phyloP scores from a whole-genome alignment of 2,113 vertebrate genomes.

The Sitta europaea region DNA sequence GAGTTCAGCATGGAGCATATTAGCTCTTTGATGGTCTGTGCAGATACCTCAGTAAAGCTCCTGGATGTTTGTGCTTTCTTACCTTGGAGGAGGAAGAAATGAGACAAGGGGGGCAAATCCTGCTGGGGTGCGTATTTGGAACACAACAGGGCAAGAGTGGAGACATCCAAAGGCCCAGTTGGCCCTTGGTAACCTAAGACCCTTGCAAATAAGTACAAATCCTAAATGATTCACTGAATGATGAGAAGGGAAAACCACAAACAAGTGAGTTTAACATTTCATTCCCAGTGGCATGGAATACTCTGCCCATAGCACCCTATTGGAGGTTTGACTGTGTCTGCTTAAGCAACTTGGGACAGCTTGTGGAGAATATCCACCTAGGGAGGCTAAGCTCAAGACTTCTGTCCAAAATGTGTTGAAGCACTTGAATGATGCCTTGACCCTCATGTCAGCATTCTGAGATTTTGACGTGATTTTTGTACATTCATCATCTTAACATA shows the following conservation, averaged over 20 bases:
- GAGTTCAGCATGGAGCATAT: neutral
- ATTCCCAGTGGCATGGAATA: neutral
- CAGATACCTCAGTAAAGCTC: neutral
- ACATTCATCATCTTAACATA: neutral
- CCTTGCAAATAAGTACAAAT: neutral
- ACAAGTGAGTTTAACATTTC: neutral
- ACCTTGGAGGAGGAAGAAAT: neutral
- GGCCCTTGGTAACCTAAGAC: neutral
- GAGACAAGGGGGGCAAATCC: neutral
- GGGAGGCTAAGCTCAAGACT: neutral
- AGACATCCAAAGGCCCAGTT: neutral
- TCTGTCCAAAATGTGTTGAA: neutral
- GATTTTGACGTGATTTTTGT: neutral
- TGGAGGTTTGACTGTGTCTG: neutral
- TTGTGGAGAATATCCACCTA: neutral
- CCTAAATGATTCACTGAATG: neutral
- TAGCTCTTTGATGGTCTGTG: neutral
- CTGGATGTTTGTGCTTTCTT: neutral
- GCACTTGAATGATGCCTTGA: neutral
- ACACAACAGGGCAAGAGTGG: accelerated
- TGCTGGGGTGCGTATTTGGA: neutral
- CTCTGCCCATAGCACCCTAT: neutral
- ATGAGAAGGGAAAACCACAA: neutral
- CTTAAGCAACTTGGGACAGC: accelerated
- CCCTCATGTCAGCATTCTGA: accelerated